These are phyloP conservation scores for Cotesia typhae DNA, from an alignment of 1,140 invertebrate genomes.

Conservation along the genomic window DNA sequence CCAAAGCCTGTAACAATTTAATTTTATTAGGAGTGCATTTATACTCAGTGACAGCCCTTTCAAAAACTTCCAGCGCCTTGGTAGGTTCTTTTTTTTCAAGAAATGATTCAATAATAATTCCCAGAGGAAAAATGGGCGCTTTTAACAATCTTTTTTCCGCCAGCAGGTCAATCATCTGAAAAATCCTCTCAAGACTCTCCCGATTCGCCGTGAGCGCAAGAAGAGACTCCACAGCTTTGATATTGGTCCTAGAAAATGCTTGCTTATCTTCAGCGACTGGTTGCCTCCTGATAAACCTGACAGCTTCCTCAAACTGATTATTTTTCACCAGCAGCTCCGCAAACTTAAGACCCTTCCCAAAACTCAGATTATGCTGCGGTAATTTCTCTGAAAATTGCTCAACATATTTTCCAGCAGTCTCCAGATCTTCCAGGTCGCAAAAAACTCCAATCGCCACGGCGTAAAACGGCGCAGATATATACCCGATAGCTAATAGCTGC, in stretches of 20 bases:
- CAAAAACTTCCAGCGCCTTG: constrained; percentile 76
- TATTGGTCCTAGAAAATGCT: constrained; percentile 11
- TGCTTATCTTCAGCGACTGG: constrained; percentile 8
- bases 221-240: constrained; percentile 16
- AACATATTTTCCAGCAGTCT: constrained; percentile 69
- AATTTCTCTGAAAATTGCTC: constrained; percentile 64
- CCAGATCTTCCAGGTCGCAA: constrained; percentile 51
- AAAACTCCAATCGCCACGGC: constrained; percentile 52
- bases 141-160: constrained; percentile 68
- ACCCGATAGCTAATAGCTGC: constrained; percentile 62
- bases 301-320: constrained; percentile 65
- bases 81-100: constrained; percentile 70
- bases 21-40: constrained; percentile 76
- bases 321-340: constrained; percentile 69
- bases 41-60: constrained; percentile 72
- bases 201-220: constrained; percentile 27
- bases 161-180: constrained; percentile 71
- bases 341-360: constrained; percentile 69
- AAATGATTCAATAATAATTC: constrained; percentile 78
- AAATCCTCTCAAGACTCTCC: constrained; percentile 56
- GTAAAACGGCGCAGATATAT: constrained; percentile 59
- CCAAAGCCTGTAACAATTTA: constrained; percentile 75
- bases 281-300: constrained; percentile 17
- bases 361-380: constrained; percentile 69
- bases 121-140: constrained; percentile 65